Evolutionary conservation across 1,140 invertebrate species (phyloP).

Genomic region (Protaetia brevitarsis): DNA sequence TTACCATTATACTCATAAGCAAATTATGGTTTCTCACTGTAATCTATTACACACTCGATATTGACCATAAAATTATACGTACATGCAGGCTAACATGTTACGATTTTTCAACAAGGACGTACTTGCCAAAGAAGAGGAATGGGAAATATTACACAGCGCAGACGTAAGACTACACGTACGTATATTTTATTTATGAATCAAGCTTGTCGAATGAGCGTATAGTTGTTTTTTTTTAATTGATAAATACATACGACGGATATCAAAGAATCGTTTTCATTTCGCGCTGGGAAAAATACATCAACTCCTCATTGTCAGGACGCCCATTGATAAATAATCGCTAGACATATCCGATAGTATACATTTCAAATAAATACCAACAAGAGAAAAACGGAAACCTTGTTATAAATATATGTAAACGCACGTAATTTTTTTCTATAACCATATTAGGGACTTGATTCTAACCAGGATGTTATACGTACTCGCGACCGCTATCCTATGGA

Average conservation of each 20-base stretch:
- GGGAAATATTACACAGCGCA: not conserved
- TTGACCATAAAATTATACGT: not conserved
- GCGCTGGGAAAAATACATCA: constrained; percentile 4
- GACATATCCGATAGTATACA: not conserved
- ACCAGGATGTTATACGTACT: constrained; percentile 1
- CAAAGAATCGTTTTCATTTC: constrained; percentile 4
- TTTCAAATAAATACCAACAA: not conserved
- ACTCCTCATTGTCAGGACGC: constrained; percentile 8
- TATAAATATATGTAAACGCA: constrained; percentile 17
- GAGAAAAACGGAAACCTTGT: constrained; percentile 10
- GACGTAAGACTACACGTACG: not conserved
- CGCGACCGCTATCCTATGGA: not conserved
- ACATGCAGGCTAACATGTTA: not conserved
- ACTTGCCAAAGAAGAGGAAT: not conserved
- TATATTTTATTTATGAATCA: constrained; percentile 15
- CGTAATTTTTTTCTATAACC: constrained; percentile 9
- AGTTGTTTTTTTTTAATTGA: constrained; percentile 6
- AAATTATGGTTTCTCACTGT: too few species aligned
- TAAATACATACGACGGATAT: constrained; percentile 11
- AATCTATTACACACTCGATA: too few species aligned
- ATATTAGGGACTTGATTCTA: not conserved
- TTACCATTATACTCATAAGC: too few species aligned
- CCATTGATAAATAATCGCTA: constrained; percentile 11
- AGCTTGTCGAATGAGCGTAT: not conserved
- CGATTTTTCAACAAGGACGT: not conserved